Conservation (phyloP, 2,888 invertebrate genomes). For the Yponomeuta malinellus region DNA sequence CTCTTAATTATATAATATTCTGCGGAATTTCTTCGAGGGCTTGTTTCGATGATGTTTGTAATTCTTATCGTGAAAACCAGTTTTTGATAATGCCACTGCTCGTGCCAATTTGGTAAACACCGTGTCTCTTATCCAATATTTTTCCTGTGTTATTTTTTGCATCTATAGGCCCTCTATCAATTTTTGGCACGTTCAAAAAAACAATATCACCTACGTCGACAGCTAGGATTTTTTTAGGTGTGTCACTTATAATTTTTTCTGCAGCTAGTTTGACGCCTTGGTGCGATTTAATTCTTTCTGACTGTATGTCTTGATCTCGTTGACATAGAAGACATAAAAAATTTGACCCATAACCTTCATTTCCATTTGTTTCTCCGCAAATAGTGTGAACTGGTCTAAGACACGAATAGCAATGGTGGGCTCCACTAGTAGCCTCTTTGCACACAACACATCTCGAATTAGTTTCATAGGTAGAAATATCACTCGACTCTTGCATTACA, state of each 20-base stretch:
- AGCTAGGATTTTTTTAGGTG: slow-evolving; percentile 18
- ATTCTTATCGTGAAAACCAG: slow-evolving; percentile 16
- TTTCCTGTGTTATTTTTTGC: slow-evolving; percentile 16
- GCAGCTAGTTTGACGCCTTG: slow-evolving; percentile 18
- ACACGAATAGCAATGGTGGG: slow-evolving; percentile 8
- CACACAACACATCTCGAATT: neutral
- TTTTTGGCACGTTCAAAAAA: slow-evolving; percentile 16
- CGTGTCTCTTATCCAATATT: slow-evolving; percentile 16
- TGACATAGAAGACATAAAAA: slow-evolving; percentile 19
- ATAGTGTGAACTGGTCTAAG: slow-evolving; percentile 13
- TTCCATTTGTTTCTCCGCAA: slow-evolving; percentile 12
- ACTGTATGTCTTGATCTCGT: slow-evolving; percentile 16
- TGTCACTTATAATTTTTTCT: slow-evolving; percentile 18
- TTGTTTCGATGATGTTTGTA: slow-evolving; percentile 15
- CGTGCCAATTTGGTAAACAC: slow-evolving; percentile 16
- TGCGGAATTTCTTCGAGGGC: slow-evolving; percentile 12
- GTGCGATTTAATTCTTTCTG: slow-evolving; percentile 17
- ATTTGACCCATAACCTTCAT: slow-evolving; percentile 11
- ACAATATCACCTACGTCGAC: slow-evolving; percentile 18
- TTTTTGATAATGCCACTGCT: slow-evolving; percentile 16
- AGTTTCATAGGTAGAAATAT: too few species aligned
- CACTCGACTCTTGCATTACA: neutral
- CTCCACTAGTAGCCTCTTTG: slow-evolving; percentile 3
- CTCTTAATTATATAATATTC: slow-evolving; percentile 11
- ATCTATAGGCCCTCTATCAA: slow-evolving; percentile 17